Evolutionary conservation across 1,140 invertebrate species (phyloP).

Genomic region (Steinernema khuongi): DNA sequence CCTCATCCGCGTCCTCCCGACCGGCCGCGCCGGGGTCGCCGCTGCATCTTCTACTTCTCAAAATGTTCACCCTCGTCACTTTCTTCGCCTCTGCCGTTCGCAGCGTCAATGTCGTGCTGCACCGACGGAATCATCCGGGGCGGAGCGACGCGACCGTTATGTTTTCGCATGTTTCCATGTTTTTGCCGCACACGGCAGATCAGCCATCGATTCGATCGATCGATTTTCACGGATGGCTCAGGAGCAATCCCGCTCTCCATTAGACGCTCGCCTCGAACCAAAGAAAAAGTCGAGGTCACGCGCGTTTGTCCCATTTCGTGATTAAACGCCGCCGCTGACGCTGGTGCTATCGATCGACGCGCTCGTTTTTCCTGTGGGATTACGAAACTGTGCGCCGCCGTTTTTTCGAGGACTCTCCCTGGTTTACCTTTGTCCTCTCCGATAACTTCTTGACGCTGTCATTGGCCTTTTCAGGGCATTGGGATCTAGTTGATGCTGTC

Average conservation of each 20-base stretch:
- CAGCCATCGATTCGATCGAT: neutral
- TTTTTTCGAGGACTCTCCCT: too few species aligned
- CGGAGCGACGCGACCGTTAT: neutral
- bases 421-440: too few species aligned
- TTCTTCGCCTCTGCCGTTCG: too few species aligned
- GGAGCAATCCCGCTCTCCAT: neutral
- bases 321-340: too few species aligned
- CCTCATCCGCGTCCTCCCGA: neutral
- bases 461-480: too few species aligned
- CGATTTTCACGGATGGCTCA: neutral
- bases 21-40: neutral
- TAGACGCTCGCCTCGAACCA: neutral
- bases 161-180: neutral
- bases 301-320: neutral
- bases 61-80: neutral
- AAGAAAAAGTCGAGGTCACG: neutral
- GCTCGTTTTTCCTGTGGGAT: too few species aligned
- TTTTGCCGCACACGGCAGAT: neutral
- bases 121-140: too few species aligned
- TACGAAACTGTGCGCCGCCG: too few species aligned
- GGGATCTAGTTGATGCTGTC: too few species aligned
- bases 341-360: too few species aligned
- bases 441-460: too few species aligned
- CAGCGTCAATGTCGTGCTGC: too few species aligned
- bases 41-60: conserved; percentile 5